phyloP scores from a whole-genome alignment of 2,113 vertebrate genomes.

The Lonchura striata region DNA sequence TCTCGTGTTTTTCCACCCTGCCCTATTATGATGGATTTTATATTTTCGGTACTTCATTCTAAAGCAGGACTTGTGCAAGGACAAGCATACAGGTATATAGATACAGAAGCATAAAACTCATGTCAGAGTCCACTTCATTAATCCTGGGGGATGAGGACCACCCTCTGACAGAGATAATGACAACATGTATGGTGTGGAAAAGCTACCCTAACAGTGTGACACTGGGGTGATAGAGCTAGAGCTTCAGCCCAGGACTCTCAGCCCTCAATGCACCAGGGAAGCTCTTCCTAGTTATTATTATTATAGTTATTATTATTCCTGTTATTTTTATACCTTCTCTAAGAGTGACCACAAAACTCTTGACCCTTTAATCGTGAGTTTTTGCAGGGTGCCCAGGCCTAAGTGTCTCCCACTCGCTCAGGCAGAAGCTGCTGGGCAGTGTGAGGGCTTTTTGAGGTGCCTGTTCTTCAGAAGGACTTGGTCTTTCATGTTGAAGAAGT shows the following conservation, averaged over 20 bases:
- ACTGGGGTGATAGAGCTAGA: accelerated
- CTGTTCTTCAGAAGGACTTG: not conserved
- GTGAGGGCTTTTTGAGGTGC: not conserved
- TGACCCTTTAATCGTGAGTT: not conserved
- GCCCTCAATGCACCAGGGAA: not conserved
- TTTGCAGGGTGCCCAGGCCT: not conserved
- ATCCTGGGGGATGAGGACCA: not conserved
- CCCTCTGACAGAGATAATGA: not conserved
- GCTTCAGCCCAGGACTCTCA: not conserved
- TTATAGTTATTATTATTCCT: too few species aligned
- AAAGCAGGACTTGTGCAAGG: not conserved
- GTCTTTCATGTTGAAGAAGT: not conserved
- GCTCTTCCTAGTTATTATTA: not conserved
- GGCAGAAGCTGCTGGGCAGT: not conserved
- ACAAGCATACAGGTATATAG: not conserved
- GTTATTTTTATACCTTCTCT: not conserved
- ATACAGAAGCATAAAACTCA: not conserved
- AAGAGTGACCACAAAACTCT: not conserved
- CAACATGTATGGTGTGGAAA: not conserved
- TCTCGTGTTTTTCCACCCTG: not conserved
- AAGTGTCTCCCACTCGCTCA: not conserved
- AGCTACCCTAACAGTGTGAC: not conserved
- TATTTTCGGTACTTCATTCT: not conserved
- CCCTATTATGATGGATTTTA: not conserved
- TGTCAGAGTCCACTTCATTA: not conserved